These are phyloP conservation scores for Uropetala carovei DNA, from an alignment of 2,888 invertebrate species.

Conservation along the genomic window DNA sequence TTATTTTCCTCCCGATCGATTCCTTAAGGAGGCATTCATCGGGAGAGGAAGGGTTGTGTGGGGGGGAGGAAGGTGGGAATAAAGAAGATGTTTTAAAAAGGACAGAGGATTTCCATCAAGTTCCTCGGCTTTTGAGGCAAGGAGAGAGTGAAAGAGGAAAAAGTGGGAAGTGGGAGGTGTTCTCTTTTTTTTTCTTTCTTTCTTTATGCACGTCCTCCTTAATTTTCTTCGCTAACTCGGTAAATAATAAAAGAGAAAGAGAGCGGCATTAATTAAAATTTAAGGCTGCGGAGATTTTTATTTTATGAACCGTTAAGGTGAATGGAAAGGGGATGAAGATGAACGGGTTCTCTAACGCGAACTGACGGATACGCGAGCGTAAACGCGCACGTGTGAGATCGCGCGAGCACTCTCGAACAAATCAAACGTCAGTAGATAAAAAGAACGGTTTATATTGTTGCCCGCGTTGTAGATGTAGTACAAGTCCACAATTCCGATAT, in stretches of 20 bases:
- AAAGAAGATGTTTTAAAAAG: no score
- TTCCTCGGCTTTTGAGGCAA: background rate
- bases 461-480: no score
- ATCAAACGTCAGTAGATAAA: no score
- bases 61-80: background rate
- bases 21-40: background rate
- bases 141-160: background rate
- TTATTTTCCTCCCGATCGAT: constrained; percentile 52
- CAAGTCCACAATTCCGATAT: no score
- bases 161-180: constrained; percentile 26
- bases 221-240: constrained; percentile 6
- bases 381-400: no score
- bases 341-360: no score
- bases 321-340: no score
- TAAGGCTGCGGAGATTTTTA: no score
- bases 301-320: no score
- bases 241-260: constrained; percentile 29
- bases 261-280: background rate
- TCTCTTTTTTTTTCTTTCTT: constrained; percentile 15
- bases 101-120: constrained; percentile 19
- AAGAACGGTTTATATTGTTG: no score
- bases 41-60: background rate
- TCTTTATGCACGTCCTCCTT: constrained; percentile 29
- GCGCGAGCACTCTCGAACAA: no score
- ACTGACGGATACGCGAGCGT: no score